These are phyloP conservation scores for Puma concolor DNA, from an alignment of 2,113 vertebrate species.

Conservation along the genomic window DNA sequence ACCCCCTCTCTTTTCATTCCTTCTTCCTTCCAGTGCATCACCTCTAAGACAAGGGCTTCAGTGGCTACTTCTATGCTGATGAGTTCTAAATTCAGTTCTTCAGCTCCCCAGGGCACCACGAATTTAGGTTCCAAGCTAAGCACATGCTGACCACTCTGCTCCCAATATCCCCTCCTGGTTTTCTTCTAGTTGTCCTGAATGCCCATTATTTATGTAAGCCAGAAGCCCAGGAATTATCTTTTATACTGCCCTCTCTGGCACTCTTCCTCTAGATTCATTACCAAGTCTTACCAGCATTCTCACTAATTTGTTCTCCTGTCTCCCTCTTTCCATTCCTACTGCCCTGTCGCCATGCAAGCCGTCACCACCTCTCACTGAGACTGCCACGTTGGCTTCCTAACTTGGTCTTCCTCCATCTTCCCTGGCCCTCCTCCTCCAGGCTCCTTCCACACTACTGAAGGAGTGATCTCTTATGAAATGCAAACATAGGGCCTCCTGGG, in stretches of 20 bases:
- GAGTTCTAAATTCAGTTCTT: neutral
- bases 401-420: neutral
- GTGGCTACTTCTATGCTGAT: neutral
- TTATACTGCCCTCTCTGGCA: neutral
- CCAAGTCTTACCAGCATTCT: neutral
- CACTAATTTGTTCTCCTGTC: neutral
- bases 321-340: neutral
- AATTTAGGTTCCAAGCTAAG: neutral
- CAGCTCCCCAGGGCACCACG: neutral
- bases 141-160: neutral
- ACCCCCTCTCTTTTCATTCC: neutral
- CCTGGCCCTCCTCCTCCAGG: neutral
- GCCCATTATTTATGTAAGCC: neutral
- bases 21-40: neutral
- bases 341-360: accelerated
- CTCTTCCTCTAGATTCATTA: neutral
- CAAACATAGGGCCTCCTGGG: too few relatives aligned
- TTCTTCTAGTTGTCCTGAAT: neutral
- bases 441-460: neutral
- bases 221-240: neutral
- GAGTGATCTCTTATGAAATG: neutral
- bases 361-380: neutral
- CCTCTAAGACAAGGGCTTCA: neutral
- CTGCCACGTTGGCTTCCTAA: neutral
- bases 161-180: neutral